A percentile compares a stretch with the other conserved stretches of the same genome.
phyloP scores from a whole-genome alignment of 1,140 invertebrate species.

The Globodera ellingtonae region DNA sequence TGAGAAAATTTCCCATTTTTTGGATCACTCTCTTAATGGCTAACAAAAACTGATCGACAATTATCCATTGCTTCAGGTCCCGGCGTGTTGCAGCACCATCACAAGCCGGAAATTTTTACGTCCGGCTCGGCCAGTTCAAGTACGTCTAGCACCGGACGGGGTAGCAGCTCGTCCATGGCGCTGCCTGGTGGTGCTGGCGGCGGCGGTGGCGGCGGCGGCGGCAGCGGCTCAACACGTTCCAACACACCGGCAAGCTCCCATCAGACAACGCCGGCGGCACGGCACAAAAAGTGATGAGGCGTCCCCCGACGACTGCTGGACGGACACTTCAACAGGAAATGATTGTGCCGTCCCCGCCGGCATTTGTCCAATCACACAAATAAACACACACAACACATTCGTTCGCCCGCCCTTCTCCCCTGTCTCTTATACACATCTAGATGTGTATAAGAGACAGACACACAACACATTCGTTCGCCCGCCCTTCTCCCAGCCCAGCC shows the following conservation, averaged over 20 bases:
- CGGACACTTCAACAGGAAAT: not conserved
- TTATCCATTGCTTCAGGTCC: constrained; percentile 32
- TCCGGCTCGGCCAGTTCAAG: constrained; percentile 22
- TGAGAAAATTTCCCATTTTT: not conserved
- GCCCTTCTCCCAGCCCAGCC: too few species aligned
- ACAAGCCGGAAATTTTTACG: constrained; percentile 56
- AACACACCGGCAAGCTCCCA: constrained; percentile 55
- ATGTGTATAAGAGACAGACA: too few species aligned
- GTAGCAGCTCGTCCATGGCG: constrained; percentile 17
- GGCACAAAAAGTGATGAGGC: constrained; percentile 50
- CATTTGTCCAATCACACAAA: too few species aligned
- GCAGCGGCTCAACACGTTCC: constrained; percentile 39
- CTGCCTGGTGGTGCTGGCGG: constrained; percentile 1
- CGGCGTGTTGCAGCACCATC: constrained; percentile 49
- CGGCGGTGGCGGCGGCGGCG: constrained; percentile 11
- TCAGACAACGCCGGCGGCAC: constrained; percentile 52
- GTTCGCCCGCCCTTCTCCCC: not conserved
- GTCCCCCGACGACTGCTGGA: not conserved
- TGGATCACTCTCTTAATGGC: not conserved
- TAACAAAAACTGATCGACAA: not conserved
- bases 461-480: not conserved
- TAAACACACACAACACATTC: too few species aligned
- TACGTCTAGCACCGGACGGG: constrained; percentile 26
- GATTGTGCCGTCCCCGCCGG: too few species aligned
- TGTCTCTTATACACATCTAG: too few species aligned